phyloP scores from a whole-genome alignment of 2,797 vertebrate species.

The Peromyscus melanophrys region DNA sequence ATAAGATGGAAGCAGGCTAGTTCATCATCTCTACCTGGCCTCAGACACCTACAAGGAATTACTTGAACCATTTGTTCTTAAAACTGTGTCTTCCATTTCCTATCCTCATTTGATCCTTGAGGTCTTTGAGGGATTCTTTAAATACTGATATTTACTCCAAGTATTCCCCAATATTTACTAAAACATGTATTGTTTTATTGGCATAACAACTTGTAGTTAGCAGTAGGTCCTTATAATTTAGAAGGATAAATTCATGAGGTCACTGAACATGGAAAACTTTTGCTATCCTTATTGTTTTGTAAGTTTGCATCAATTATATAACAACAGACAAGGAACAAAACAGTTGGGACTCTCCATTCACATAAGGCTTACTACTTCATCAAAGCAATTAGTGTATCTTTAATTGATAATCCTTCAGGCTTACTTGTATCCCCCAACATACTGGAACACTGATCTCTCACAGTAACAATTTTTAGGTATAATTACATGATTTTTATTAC shows the following conservation, averaged over 20 bases:
- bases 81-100: neutral
- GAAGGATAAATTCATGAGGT: neutral
- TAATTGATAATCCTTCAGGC: neutral
- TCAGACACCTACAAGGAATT: neutral
- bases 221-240: neutral
- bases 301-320: neutral
- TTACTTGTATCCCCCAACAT: neutral
- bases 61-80: neutral
- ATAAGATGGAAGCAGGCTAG: neutral
- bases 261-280: neutral
- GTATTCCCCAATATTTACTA: neutral
- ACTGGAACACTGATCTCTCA: neutral
- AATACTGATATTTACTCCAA: neutral
- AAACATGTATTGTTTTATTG: neutral
- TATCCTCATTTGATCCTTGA: neutral
- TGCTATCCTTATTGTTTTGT: neutral
- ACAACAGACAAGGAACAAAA: neutral
- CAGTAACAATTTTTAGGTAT: neutral
- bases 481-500: neutral
- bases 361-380: neutral
- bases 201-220: neutral
- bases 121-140: neutral
- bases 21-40: neutral
- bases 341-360: neutral
- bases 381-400: neutral